Base-by-base conservation (phyloP, 2,113 vertebrate species). In the Reinhardtius hippoglossoides region DNA sequence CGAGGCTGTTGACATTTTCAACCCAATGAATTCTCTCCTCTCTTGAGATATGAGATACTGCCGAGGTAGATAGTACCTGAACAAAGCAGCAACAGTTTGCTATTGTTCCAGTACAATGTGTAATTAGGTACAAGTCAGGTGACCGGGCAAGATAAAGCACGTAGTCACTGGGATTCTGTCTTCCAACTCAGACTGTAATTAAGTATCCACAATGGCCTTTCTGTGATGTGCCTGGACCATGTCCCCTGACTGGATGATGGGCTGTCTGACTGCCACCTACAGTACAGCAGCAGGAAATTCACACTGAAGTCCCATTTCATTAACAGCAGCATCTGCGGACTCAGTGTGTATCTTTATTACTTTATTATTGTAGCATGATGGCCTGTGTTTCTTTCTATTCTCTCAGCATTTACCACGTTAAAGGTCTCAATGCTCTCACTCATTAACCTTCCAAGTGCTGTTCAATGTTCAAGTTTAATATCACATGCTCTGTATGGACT, bases 51-150 rank as follows among this genome's bases (percentile, higher is more conserved):
- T 75, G 66, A 80, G 68, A 83, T 71, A 70, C 71, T 75, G 55
- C 67, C 0, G 3, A 71, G 58, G 71, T 50, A 81, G 71, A 84
- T 76, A 81, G 62, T 54, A 76, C 74, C 68, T 71, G 65, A 18
- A 89, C 84, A 87, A 90, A 88, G 79, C 74, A 55, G 56, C 72
- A 79, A 80, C 80, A 79, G 66, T 69, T 74, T 15, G 18, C 67
- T 70, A 78, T 83, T 91, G 82, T 91, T 87, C 69, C 71, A 44
- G 24, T 74, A 83, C 84, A 88, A 90, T 89, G 65, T n/a, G 27
- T 71, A 90, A 87, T 89, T 84, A 86, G 73, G 73, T 78, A 46
- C 82, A 87, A 80, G 52, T 83, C 63, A 68, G 81, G 73, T 80
- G 79, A 86, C 80, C 37, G 20, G 67, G 71, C 20, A 26, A 87